Evolutionary conservation across 2,797 vertebrate species (phyloP).

Genomic region (Cyclura pinguis): DNA sequence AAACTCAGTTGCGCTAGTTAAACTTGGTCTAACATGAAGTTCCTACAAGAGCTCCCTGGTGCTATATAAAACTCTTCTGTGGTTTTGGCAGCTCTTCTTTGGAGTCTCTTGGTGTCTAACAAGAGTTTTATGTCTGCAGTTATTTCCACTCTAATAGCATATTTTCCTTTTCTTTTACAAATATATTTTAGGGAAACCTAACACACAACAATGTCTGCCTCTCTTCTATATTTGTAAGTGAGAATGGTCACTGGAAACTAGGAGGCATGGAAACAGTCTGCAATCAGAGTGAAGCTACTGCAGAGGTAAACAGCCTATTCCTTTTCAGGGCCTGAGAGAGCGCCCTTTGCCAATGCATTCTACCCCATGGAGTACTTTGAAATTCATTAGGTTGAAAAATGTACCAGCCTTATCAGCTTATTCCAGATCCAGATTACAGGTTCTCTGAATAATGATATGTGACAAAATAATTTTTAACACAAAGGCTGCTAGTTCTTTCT

Average conservation of each 20-base stretch:
- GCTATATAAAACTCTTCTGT: not conserved
- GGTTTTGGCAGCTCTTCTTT: conserved; percentile 40
- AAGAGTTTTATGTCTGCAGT: conserved; percentile 11
- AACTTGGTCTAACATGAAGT: conserved; percentile 27
- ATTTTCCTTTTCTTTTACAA: conserved; percentile 12
- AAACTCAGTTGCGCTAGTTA: conserved; percentile 18
- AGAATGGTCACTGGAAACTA: conserved; percentile 97
- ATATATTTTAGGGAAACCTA: conserved; percentile 86
- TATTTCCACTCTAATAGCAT: not conserved
- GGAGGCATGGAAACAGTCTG: conserved; percentile 98
- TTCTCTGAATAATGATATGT: not conserved
- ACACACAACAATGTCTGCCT: conserved; percentile 96
- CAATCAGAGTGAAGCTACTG: conserved; percentile 90
- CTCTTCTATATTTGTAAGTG: conserved; percentile 94
- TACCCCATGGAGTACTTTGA: not conserved
- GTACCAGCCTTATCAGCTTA: conserved; percentile 8
- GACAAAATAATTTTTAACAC: not conserved
- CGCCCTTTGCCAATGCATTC: not conserved
- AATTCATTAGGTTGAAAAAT: conserved; percentile 4
- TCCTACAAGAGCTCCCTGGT: conserved; percentile 11
- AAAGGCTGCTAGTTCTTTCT: not conserved
- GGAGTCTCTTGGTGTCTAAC: not conserved
- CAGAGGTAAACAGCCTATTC: conserved; percentile 83
- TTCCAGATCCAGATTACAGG: not conserved
- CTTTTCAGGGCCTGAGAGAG: not conserved